Conservation (phyloP, 1,140 invertebrate species). For the Archegozetes longisetosus region DNA sequence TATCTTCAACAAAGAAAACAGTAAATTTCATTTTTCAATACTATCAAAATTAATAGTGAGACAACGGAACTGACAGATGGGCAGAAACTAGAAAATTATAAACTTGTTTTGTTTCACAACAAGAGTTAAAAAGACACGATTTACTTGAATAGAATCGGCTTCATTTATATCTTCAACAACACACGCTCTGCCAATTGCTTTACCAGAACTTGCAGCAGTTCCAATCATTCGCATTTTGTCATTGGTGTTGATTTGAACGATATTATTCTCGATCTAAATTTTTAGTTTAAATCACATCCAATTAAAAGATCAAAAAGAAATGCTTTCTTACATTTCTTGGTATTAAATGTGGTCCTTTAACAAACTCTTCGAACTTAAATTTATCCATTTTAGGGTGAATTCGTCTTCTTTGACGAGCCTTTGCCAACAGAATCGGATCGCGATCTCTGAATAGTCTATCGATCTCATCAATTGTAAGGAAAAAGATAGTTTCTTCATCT, state of each 20-base stretch:
- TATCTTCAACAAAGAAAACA: too few relatives aligned
- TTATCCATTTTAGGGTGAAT: conserved; percentile 38
- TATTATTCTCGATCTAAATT: not conserved
- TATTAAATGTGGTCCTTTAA: conserved; percentile 30
- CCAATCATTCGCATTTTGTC: conserved; percentile 32
- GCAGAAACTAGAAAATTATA: not conserved
- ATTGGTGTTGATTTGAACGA: not conserved
- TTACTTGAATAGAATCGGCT: conserved; percentile 29
- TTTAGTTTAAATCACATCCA: too few relatives aligned
- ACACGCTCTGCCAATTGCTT: conserved; percentile 45
- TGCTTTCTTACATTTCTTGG: not conserved
- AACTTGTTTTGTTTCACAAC: not conserved
- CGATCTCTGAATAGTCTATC: conserved; percentile 32
- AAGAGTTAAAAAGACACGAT: conserved; percentile 3
- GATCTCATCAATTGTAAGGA: conserved; percentile 49
- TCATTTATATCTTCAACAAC: conserved; percentile 39
- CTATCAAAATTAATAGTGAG: too few relatives aligned
- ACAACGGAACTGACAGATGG: not conserved
- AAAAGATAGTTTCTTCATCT: conserved; percentile 46
- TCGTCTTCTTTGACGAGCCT: conserved; percentile 43
- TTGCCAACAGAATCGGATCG: conserved; percentile 41
- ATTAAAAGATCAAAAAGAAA: not conserved
- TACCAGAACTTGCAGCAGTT: conserved; percentile 51
- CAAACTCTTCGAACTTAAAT: conserved; percentile 45
- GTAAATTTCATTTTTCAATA: too few relatives aligned